These are phyloP conservation scores for Vulpes vulpes DNA, from an alignment of 2,113 vertebrate genomes.

Conservation along the genomic window DNA sequence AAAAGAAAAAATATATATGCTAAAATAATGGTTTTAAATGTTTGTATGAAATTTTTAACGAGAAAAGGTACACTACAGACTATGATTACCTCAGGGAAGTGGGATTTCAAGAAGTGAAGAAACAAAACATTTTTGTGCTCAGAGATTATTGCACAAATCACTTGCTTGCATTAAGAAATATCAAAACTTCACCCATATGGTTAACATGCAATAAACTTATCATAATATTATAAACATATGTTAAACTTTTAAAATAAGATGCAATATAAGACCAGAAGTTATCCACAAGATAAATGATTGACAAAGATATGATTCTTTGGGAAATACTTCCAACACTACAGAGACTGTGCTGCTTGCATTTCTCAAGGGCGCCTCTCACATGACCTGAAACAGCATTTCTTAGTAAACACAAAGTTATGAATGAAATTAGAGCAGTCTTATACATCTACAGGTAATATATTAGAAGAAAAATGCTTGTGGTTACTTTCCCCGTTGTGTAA, in stretches of 20 bases:
- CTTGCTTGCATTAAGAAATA: conserved; percentile 25
- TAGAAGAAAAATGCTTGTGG: neutral
- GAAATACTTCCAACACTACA: neutral
- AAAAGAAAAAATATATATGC: neutral
- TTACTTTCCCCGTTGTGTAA: neutral
- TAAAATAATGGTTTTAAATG: neutral
- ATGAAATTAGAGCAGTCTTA: neutral
- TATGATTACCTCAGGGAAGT: neutral
- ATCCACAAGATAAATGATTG: neutral
- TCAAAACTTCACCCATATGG: neutral
- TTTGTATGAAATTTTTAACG: neutral
- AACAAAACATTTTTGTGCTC: neutral
- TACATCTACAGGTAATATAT: neutral
- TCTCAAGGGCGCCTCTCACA: neutral
- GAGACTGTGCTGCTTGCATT: rapidly evolving
- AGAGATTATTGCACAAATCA: neutral
- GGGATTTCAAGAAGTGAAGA: neutral
- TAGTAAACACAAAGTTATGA: neutral
- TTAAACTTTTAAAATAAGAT: conserved; percentile 15
- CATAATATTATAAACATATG: conserved; percentile 34
- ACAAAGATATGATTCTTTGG: neutral
- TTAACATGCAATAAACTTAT: conserved; percentile 32
- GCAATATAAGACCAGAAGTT: neutral
- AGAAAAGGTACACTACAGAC: neutral
- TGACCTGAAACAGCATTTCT: neutral